Base-by-base conservation (phyloP, 2,113 vertebrate species). In the Nannobrachium achirus region DNA sequence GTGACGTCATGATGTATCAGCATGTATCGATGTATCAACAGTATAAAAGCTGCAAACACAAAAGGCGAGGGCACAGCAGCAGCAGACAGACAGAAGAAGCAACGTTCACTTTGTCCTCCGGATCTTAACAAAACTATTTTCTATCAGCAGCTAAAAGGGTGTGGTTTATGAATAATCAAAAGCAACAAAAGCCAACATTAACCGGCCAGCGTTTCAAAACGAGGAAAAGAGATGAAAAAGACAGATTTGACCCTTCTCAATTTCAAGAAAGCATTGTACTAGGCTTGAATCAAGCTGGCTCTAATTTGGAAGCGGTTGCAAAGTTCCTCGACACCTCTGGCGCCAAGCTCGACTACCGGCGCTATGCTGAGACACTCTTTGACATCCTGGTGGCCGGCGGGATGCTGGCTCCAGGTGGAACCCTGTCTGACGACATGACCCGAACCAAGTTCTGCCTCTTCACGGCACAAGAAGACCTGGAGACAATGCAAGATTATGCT, bases 141-240 rank as follows among this genome's bases (percentile, higher is more conserved):
- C 25, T 33, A 33, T 5, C 25, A 33, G 25, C 25, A 33, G 25
- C 25, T 33, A n/a, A n/a, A n/a, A 96, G 95, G 92, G 94, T 94
- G 93, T 95, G 93, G 96, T 97, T 97, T 97, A 97, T 97, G 95
- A 97, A 94, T 96, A 96, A 96, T 96, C 95, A 96, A 95, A 96
- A 95, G 95, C 95, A 95, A 92, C 95, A 95, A 91, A 97, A 97
- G 92, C 95, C 95, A 91, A 96, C 95, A 93, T 94, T 97, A 94
- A 96, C 95, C 70, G 95, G 95, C 88, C 95, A 96, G 94, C 95
- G 95, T 92, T 97, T 96, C 93, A 97, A 96, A 91, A 96, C 95
- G 69, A 93, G 95, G 78, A 97, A 96, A 56, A 61, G 82, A 97
- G 95, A 97, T 97, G 95, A 97, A 95, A 97, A 97, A 94, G 95